Evolutionary conservation across 2,888 invertebrate species (phyloP).

Genomic region (Nomada fabriciana): DNA sequence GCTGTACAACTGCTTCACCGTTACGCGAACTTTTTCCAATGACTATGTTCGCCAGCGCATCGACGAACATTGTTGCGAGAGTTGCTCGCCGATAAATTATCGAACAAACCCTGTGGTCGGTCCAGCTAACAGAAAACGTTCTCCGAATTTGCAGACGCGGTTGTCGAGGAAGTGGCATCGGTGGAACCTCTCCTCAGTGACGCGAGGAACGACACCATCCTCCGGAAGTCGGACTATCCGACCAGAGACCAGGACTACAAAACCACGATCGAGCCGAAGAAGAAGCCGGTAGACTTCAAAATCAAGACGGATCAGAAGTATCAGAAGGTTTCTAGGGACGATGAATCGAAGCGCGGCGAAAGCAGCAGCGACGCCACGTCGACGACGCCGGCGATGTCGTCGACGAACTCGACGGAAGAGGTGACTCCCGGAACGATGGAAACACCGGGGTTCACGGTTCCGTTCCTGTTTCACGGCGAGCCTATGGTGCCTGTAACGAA

Average conservation of each 20-base stretch:
- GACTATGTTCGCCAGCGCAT: background rate
- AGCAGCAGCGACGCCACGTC: conserved; percentile 27
- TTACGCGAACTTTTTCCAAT: conserved; percentile 28
- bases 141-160: conserved; percentile 16
- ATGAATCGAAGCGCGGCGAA: conserved; percentile 83
- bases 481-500: conserved; percentile 45
- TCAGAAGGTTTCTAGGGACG: conserved; percentile 85
- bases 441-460: conserved; percentile 42
- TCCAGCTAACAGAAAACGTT: background rate
- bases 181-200: conserved; percentile 45
- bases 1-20: conserved; percentile 35
- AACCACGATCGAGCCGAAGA: conserved; percentile 74
- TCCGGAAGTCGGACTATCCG: conserved; percentile 51
- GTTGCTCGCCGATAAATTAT: background rate
- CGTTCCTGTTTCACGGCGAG: conserved; percentile 71
- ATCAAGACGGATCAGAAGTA: conserved; percentile 76
- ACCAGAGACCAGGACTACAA: conserved; percentile 61
- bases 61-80: conserved; percentile 11
- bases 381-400: conserved; percentile 24
- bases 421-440: conserved; percentile 33
- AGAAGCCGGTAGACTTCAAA: conserved; percentile 77
- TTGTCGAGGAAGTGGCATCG: conserved; percentile 25
- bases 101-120: too few relatives aligned
- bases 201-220: conserved; percentile 51
- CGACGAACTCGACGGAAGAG: conserved; percentile 28